These are phyloP conservation scores for Porites lobata DNA, from an alignment of 92 coral and sea anemone species.

Conservation along the genomic window DNA sequence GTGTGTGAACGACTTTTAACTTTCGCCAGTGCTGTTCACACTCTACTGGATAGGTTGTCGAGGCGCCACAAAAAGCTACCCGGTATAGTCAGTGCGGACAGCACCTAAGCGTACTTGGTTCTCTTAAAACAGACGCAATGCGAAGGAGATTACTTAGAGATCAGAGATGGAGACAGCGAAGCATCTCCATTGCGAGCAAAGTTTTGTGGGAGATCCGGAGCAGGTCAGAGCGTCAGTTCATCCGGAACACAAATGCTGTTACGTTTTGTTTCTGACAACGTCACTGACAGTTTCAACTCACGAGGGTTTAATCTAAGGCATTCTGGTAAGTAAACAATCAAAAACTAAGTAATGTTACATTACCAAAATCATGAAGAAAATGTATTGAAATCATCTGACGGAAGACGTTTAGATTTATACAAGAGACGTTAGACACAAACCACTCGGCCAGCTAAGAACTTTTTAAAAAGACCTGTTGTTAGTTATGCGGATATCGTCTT, in stretches of 20 bases:
- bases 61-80: too few species aligned
- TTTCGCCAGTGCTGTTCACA: too few species aligned
- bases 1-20: too few species aligned
- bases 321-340: slow-evolving; percentile 5
- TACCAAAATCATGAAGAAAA: too few species aligned
- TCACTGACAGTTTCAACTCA: not conserved
- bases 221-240: not conserved
- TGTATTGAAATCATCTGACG: too few species aligned
- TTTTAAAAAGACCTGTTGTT: too few species aligned
- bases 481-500: too few species aligned
- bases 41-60: too few species aligned
- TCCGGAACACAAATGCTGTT: slow-evolving; percentile 23
- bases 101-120: not conserved
- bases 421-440: too few species aligned
- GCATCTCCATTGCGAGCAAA: slow-evolving; percentile 24
- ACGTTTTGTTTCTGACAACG: slow-evolving; percentile 39
- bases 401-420: too few species aligned
- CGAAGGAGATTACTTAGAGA: slow-evolving; percentile 33
- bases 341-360: not conserved
- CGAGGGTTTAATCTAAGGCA: slow-evolving; percentile 1
- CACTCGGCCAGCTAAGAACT: too few species aligned
- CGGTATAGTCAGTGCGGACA: not conserved
- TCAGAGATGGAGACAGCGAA: slow-evolving; percentile 41
- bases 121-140: slow-evolving; percentile 28
- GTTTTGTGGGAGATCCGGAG: slow-evolving; percentile 9